phyloP scores from a whole-genome alignment of 37 sponge, comb jelly and placozoan genomes.

The Chondrosia reniformis region DNA sequence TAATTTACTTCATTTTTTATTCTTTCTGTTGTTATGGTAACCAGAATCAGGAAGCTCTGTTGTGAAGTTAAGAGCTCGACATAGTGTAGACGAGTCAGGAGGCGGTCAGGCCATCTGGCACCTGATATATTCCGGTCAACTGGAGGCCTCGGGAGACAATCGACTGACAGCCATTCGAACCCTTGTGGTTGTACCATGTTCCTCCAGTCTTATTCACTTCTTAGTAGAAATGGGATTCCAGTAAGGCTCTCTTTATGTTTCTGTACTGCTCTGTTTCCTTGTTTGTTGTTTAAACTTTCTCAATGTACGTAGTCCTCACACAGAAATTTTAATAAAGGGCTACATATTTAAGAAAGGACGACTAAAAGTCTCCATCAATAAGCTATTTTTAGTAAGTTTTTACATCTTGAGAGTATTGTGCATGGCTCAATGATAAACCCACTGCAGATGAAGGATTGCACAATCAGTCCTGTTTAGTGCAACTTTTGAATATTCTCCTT shows the following conservation, averaged over 20 bases:
- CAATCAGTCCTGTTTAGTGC: background rate
- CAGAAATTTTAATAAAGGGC: constrained; percentile 56
- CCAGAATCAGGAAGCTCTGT: constrained; percentile 31
- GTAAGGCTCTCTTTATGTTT: constrained; percentile 23
- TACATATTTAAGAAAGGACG: constrained; percentile 59
- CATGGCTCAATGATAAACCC: background rate
- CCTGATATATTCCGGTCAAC: constrained; percentile 56
- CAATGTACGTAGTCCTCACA: constrained; percentile 13
- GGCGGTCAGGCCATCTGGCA: constrained; percentile 43
- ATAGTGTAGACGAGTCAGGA: constrained; percentile 50
- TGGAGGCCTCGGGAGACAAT: constrained; percentile 41
- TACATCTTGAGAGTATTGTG: background rate
- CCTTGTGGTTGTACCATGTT: constrained; percentile 42
- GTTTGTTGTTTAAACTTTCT: background rate
- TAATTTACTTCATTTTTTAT: background rate
- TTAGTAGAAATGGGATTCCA: constrained; percentile 71
- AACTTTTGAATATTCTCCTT: background rate
- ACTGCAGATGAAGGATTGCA: background rate
- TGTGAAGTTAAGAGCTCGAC: constrained; percentile 50
- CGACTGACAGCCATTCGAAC: constrained; percentile 47
- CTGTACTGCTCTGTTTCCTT: background rate
- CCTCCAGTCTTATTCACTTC: constrained; percentile 41
- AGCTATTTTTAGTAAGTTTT: constrained; percentile 41
- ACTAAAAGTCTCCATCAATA: constrained; percentile 49
- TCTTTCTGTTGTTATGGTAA: background rate